Percentiles rank a stretch among this genome's conserved stretches.
Evolutionary conservation across 2,888 invertebrate species (phyloP).

Genomic region (Gymnoscelis rufifasciata): DNA sequence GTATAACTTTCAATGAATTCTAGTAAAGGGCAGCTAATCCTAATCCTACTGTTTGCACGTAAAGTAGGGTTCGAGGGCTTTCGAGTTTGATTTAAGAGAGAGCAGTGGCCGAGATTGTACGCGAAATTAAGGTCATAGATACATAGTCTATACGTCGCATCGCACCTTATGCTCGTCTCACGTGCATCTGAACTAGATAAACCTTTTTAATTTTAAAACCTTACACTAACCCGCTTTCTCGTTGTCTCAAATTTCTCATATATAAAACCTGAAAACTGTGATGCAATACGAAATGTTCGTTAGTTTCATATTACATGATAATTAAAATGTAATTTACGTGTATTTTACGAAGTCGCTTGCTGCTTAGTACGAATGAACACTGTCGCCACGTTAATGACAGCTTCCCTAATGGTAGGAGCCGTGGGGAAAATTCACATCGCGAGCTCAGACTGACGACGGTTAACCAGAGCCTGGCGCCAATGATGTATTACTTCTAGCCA

Average conservation of each 20-base stretch:
- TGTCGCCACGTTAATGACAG: slow-evolving; percentile 72
- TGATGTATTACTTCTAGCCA: slow-evolving; percentile 65
- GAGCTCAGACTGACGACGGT: slow-evolving; percentile 64
- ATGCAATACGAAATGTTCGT: slow-evolving; percentile 17
- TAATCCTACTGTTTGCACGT: slow-evolving; percentile 45
- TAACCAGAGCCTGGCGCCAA: slow-evolving; percentile 62
- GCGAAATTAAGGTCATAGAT: slow-evolving; percentile 72
- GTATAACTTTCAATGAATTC: slow-evolving; percentile 51
- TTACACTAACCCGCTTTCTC: slow-evolving; percentile 11
- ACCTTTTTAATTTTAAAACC: slow-evolving; percentile 8
- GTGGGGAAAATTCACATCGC: slow-evolving; percentile 67
- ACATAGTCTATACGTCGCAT: slow-evolving; percentile 42
- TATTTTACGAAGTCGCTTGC: slow-evolving; percentile 40
- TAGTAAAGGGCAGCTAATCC: slow-evolving; percentile 60
- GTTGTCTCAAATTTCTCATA: slow-evolving; percentile 5
- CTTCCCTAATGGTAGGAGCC: slow-evolving; percentile 63
- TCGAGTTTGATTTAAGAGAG: slow-evolving; percentile 76
- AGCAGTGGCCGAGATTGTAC: slow-evolving; percentile 66
- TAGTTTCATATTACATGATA: slow-evolving; percentile 34
- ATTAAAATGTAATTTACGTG: slow-evolving; percentile 47
- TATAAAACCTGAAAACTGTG: slow-evolving; percentile 12
- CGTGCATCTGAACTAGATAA: slow-evolving; percentile 22
- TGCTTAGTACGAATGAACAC: slow-evolving; percentile 52
- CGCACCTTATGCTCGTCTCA: slow-evolving; percentile 29
- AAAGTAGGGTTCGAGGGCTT: slow-evolving; percentile 75